Evolutionary conservation across 2,888 invertebrate genomes (phyloP), one percentile per base, ranked within the genome.

Genomic region (Lingula anatina): DNA sequence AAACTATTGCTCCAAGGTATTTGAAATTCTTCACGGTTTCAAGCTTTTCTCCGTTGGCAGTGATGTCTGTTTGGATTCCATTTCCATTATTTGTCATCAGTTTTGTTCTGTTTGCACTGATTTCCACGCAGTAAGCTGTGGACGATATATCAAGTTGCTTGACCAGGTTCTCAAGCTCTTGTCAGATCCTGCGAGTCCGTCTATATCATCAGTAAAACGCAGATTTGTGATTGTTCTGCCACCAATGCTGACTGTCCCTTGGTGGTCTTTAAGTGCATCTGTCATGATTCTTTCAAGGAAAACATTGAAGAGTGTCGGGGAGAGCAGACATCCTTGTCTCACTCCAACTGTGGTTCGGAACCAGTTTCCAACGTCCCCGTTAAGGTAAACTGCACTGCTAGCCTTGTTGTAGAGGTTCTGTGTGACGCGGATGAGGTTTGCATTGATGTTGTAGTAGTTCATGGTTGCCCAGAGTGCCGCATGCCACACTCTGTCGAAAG

Each of bases 261-360:
- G 9, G n/a, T 31, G 35, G 35, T 31, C n/a, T n/a, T 31, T 31
- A n/a, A 31, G 35, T 12, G 35, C 35, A 31, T 12, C 35, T 12
- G n/a, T n/a, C 35, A 31, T 31, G n/a, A n/a, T 31, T 9, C n/a
- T 9, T 31, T 31, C 9, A 9, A 31, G 35, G 35, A 31, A 31
- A n/a, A 31, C 35, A 31, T 31, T 31, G 35, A n/a, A 31, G 35
- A 9, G n/a, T 31, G 35, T 31, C 35, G 35, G 35, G n/a, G 35
- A 31, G 35, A n/a, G 35, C 9, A 9, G 35, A n/a, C 35, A 31
- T 31, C 35, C 9, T 31, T 31, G 35, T 23, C 47, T 36, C 1
- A 56, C 43, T 38, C 51, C 49, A 28, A 46, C 50, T 35, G 51
- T 45, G 5, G 50, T 56, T 28, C 42, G 39, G 44, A 56, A 57